These are phyloP conservation scores for Macrotrachela quadricornifera DNA, from an alignment of 1,140 invertebrate species.

Conservation along the genomic window DNA sequence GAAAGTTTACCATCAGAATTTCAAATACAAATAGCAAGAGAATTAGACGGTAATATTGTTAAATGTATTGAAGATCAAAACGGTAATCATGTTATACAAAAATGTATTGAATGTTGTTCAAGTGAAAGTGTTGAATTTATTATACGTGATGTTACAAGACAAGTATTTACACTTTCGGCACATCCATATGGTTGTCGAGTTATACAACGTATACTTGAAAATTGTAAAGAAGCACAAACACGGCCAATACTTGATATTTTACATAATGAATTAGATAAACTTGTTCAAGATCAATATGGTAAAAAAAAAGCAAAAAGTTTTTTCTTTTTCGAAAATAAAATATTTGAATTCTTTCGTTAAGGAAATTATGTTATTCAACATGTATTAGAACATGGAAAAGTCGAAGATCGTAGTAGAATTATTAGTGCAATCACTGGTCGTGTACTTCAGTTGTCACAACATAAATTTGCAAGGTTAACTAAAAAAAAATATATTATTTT, in stretches of 20 bases:
- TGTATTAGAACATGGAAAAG: slow-evolving; percentile 44
- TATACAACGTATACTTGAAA: slow-evolving; percentile 93
- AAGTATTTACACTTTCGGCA: slow-evolving; percentile 60
- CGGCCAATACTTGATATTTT: slow-evolving; percentile 77
- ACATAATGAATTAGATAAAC: slow-evolving; percentile 75
- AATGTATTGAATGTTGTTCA: slow-evolving; percentile 96
- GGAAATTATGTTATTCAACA: slow-evolving; percentile 85
- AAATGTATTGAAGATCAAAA: slow-evolving; percentile 99
- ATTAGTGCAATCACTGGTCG: slow-evolving; percentile 76
- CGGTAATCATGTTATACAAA: slow-evolving; percentile 80
- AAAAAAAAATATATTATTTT: no score
- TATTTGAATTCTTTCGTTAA: slow-evolving; percentile 32
- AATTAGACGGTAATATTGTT: slow-evolving; percentile 83
- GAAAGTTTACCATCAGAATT: slow-evolving; percentile 85
- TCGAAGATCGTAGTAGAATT: slow-evolving; percentile 81
- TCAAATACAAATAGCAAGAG: slow-evolving; percentile 72
- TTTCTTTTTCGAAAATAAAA: neutral
- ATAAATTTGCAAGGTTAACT: slow-evolving; percentile 77
- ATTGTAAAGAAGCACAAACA: slow-evolving; percentile 88
- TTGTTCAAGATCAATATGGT: slow-evolving; percentile 97
- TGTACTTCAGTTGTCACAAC: slow-evolving; percentile 77
- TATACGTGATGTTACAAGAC: slow-evolving; percentile 84
- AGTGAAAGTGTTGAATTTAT: slow-evolving; percentile 86
- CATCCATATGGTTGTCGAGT: slow-evolving; percentile 98
- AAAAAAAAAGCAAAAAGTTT: neutral